These are phyloP conservation scores for Nothobranchius kuhntae DNA, from an alignment of 2,113 vertebrate genomes.

Conservation along the genomic window DNA sequence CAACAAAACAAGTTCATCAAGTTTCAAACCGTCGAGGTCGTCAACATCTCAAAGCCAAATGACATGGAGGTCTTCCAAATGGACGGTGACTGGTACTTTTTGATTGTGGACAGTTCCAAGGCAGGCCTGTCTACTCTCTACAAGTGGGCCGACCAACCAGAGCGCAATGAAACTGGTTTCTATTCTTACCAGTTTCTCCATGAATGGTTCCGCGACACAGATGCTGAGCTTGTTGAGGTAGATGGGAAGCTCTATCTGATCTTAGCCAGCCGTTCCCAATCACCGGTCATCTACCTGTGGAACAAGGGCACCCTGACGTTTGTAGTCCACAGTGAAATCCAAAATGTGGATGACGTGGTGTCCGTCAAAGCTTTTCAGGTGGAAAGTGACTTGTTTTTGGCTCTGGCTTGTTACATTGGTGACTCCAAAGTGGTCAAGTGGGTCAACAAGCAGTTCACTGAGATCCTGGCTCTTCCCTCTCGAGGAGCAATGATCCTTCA, in stretches of 20 bases:
- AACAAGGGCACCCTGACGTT: constrained; percentile 92
- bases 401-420: constrained; percentile 93
- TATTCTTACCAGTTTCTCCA: constrained; percentile 94
- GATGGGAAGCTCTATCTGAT: constrained; percentile 91
- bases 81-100: constrained; percentile 88
- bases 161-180: constrained; percentile 89
- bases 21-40: constrained; percentile 94
- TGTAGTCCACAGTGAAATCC: constrained; percentile 86
- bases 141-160: constrained; percentile 83
- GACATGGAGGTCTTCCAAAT: constrained; percentile 96
- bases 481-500: constrained; percentile 95
- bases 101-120: constrained; percentile 97
- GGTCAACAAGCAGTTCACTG: constrained; percentile 89
- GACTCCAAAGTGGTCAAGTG: constrained; percentile 95
- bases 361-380: constrained; percentile 90
- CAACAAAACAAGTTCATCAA: constrained; percentile 95
- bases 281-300: constrained; percentile 93
- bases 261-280: constrained; percentile 92
- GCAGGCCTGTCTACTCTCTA: constrained; percentile 94
- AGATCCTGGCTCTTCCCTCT: constrained; percentile 91
- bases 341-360: constrained; percentile 90
- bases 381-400: constrained; percentile 85
- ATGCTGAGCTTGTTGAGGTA: constrained; percentile 89
- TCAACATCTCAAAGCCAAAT: constrained; percentile 96
- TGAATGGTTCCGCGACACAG: constrained; percentile 95